Evolutionary conservation across 2,113 vertebrate species (phyloP), one percentile per base, ranked within the genome.

Genomic region (Cygnus atratus): DNA sequence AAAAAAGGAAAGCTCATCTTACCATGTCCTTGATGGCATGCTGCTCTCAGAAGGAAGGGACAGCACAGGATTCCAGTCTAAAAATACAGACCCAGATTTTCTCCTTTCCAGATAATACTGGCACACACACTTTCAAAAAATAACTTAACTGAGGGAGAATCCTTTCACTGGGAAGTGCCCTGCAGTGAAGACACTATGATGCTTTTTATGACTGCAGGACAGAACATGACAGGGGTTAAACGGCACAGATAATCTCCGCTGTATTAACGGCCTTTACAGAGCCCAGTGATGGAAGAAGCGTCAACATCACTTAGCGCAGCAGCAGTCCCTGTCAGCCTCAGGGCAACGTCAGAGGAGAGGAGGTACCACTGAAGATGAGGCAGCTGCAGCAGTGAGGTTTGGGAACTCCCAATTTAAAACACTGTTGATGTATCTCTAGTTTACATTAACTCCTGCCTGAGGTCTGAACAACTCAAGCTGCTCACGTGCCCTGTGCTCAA

Each of bases 71-170:
- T 70, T 82, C 70, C 92, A 76, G 71, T 41, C 84, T 94, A 80
- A 96, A 96, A 95, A 89, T 87, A 93, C 13, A 79, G n/a, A 76
- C 70, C 31, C 77, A 93, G 58, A 91, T 87, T 62, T 88, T 67
- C 57, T 74, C 20, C 37, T 71, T 90, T 83, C 67, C 55, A 74
- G 41, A 63, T 55, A 76, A 85, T 15, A 59, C 21, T 2, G 2
- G 62, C n/a, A 22, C 25, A 79, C 33, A 41, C 0, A 3, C 68
- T 90, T 93, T 79, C 71, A 90, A 80, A 92, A 85, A 35, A 0
- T 4, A 62, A 73, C 14, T 59, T 76, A 50, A 89, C 17, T 13
- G 2, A 28, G 75, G 71, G 67, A 92, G 65, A 91, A 91, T 24
- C 41, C 59, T 91, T 79, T 87, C 84, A 70, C 19, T 72, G 50